A percentile compares a stretch with the other conserved stretches of the same genome.
phyloP scores from a whole-genome alignment of 2,797 vertebrate genomes.

The Centroberyx gerrardi region DNA sequence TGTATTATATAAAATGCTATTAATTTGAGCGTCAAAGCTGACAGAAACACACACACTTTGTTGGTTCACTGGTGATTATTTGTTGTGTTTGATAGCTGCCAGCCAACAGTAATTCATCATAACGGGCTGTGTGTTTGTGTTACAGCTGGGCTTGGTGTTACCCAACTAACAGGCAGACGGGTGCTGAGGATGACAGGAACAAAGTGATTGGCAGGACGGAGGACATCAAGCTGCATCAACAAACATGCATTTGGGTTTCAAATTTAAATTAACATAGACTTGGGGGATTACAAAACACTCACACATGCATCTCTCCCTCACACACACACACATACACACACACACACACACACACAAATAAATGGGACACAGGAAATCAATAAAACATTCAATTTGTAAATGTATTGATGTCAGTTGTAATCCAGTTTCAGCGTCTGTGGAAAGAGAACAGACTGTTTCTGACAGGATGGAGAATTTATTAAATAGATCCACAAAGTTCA shows the following conservation, averaged over 20 bases:
- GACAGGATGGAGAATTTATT: conserved; percentile 20
- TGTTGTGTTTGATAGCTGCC: not conserved
- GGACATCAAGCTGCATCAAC: conserved; percentile 25
- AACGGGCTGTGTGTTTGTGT: conserved; percentile 20
- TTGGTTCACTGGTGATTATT: not conserved
- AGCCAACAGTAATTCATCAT: not conserved
- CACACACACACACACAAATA: not conserved
- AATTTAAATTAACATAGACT: not conserved
- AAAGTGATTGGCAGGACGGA: not conserved
- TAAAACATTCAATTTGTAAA: conserved; percentile 26
- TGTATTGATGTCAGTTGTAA: conserved; percentile 40
- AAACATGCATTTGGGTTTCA: not conserved
- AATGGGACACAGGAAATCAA: conserved; percentile 24
- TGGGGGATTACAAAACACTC: not conserved
- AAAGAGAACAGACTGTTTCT: conserved; percentile 23
- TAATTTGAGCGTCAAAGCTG: not conserved
- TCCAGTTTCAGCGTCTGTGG: conserved; percentile 1
- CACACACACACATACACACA: too few species aligned
- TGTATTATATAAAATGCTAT: not conserved
- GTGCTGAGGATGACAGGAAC: not conserved
- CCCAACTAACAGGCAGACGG: conserved; percentile 59
- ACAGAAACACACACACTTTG: not conserved
- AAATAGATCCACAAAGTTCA: conserved; percentile 14
- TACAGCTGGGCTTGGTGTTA: conserved; percentile 75
- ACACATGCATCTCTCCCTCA: too few species aligned